A percentile compares a stretch with the other conserved stretches of the same genome.
Evolutionary conservation across 2,113 vertebrate species (phyloP).

Genomic region (Crotalus helleri): DNA sequence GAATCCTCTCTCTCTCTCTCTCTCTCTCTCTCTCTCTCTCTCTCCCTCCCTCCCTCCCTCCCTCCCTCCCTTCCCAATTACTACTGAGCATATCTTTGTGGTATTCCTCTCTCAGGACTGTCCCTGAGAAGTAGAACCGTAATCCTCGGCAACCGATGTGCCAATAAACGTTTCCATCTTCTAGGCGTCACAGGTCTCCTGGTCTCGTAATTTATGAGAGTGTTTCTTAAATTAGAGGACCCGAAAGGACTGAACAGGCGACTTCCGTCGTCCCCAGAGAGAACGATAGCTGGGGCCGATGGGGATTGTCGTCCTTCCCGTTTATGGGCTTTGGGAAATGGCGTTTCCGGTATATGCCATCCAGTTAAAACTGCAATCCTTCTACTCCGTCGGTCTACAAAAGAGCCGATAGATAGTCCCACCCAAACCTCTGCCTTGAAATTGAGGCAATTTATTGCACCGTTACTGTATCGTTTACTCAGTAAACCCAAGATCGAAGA

Average conservation of each 20-base stretch:
- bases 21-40: not conserved
- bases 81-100: not conserved
- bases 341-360: not conserved
- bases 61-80: not conserved
- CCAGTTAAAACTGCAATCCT: not conserved
- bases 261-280: not conserved
- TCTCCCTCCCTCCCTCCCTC: rapidly evolving
- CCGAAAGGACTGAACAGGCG: not conserved
- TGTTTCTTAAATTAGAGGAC: not conserved
- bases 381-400: not conserved
- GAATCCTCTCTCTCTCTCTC: not conserved
- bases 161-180: not conserved
- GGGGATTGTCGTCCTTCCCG: not conserved
- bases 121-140: not conserved
- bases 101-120: not conserved
- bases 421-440: not conserved
- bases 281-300: not conserved
- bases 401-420: not conserved
- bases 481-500: not conserved
- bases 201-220: not conserved
- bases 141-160: not conserved
- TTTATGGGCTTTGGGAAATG: not conserved
- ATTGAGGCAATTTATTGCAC: not conserved
- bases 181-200: not conserved
- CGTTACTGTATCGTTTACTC: not conserved